phyloP scores from a whole-genome alignment of 2,113 vertebrate species.

The Seriola aureovittata region DNA sequence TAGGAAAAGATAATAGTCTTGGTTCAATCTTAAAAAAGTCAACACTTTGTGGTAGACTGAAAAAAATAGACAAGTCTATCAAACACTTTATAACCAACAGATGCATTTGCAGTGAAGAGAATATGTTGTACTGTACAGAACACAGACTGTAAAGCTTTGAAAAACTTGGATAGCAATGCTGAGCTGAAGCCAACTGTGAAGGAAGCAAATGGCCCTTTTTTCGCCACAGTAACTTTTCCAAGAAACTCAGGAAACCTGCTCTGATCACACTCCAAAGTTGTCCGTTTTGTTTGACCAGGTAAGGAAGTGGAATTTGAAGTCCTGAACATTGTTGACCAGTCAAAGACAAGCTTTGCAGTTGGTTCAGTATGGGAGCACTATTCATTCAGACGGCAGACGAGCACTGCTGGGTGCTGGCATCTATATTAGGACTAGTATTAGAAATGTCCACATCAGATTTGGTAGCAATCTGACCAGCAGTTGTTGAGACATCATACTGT shows the following conservation, averaged over 20 bases:
- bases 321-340: not conserved
- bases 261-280: not conserved
- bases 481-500: conserved; percentile 1
- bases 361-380: not conserved
- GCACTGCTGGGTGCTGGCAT: not conserved
- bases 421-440: not conserved
- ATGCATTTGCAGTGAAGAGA: not conserved
- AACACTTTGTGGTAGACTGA: not conserved
- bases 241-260: not conserved
- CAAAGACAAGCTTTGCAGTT: not conserved
- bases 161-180: not conserved
- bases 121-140: not conserved
- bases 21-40: not conserved
- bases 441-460: not conserved
- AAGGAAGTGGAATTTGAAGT: not conserved
- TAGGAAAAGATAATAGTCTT: not conserved
- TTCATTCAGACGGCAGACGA: not conserved
- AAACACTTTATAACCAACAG: not conserved
- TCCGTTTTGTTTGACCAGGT: too few relatives aligned
- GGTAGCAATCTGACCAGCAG: conserved; percentile 5
- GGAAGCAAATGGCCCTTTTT: conserved; percentile 9
- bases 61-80: not conserved
- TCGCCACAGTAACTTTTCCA: not conserved
- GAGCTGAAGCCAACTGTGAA: conserved; percentile 24
- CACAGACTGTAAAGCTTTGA: conserved; percentile 8